Evolutionary conservation across 2,113 vertebrate species (phyloP).

Genomic region (Colossoma macropomum): DNA sequence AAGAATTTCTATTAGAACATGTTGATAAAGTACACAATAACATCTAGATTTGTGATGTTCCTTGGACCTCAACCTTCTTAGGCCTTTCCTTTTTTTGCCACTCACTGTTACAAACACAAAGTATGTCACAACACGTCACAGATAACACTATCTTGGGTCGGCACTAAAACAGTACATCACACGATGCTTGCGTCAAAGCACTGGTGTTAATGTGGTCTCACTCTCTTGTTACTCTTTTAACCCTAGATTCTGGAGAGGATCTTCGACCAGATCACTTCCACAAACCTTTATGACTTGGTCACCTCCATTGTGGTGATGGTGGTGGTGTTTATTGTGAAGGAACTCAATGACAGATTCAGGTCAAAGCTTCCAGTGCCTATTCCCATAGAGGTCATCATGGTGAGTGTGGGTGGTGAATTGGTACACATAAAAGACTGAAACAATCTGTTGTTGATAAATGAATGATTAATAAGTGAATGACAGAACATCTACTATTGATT

Average conservation of each 20-base stretch:
- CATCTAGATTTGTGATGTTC: too few species aligned
- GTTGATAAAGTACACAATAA: too few species aligned
- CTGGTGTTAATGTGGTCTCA: neutral
- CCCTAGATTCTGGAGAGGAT: slow-evolving; percentile 71
- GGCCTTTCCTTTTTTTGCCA: neutral
- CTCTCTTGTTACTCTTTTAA: neutral
- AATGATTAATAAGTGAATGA: slow-evolving; percentile 7
- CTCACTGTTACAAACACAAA: neutral
- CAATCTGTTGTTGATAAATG: neutral
- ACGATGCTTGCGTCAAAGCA: neutral
- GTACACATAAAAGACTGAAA: neutral
- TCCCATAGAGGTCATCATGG: slow-evolving; percentile 93
- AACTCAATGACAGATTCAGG: slow-evolving; percentile 90
- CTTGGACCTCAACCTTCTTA: neutral
- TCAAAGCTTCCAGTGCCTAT: slow-evolving; percentile 90
- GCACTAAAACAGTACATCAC: neutral
- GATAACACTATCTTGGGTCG: neutral
- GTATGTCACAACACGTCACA: neutral
- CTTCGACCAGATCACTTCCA: slow-evolving; percentile 83
- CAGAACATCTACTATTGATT: neutral
- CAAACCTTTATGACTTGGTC: slow-evolving; percentile 89
- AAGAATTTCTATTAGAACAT: too few species aligned
- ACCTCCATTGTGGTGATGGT: slow-evolving; percentile 86
- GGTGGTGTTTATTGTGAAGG: slow-evolving; percentile 87
- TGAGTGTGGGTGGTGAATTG: slow-evolving; percentile 67